A percentile compares a stretch with the other conserved stretches of the same genome.
Conservation (phyloP, 92 coral and sea anemone species). For the Palythoa grandiflora region DNA sequence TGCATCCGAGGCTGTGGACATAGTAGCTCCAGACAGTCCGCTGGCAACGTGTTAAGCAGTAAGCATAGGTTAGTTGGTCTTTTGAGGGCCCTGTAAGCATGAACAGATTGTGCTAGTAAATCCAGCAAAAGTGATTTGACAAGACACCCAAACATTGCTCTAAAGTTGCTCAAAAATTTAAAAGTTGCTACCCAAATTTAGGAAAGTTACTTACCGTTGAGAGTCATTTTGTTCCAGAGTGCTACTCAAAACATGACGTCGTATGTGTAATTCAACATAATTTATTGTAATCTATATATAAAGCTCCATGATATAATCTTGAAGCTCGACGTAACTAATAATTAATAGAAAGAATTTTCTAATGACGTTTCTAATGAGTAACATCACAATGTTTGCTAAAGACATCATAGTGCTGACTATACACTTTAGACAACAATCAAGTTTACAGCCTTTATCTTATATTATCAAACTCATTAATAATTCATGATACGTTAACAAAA, state of each 20-base stretch:
- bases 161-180: not conserved
- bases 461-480: too few species aligned
- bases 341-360: conserved; percentile 35
- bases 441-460: too few species aligned
- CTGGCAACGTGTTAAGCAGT: not conserved
- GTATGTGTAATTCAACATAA: too few species aligned
- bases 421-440: conserved; percentile 26
- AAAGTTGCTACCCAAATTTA: too few species aligned
- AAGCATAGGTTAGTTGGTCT: too few species aligned
- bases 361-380: conserved; percentile 59
- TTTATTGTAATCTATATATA: too few species aligned
- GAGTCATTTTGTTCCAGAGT: not conserved
- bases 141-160: not conserved
- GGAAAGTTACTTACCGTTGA: too few species aligned
- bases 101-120: not conserved
- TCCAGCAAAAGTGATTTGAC: not conserved
- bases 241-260: not conserved
- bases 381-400: conserved; percentile 51
- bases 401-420: conserved; percentile 36
- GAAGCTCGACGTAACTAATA: not conserved
- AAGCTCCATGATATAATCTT: too few species aligned
- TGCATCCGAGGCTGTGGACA: conserved; percentile 54
- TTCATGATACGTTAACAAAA: too few species aligned
- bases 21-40: conserved; percentile 17
- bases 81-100: not conserved